Percentiles rank a stretch among this genome's conserved stretches.
These are phyloP conservation scores for Gryllus bimaculatus DNA, from an alignment of 1,140 invertebrate species.

Conservation along the genomic window DNA sequence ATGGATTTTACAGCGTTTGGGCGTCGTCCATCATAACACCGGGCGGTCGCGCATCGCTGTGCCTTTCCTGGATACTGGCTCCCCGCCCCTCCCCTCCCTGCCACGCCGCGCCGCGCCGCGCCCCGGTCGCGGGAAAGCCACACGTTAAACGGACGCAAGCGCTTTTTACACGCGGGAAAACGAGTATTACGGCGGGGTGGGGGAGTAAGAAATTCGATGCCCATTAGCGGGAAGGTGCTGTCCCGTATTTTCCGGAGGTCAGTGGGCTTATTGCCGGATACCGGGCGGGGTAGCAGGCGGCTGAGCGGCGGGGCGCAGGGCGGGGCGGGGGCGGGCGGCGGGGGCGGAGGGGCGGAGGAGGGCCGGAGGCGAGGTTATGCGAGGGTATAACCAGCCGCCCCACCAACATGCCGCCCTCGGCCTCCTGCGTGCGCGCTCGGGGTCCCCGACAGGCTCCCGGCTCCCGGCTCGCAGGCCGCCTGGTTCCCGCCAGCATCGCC, in stretches of 20 bases:
- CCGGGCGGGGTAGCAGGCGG: neutral
- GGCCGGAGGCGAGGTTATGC: neutral
- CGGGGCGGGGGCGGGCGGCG: too few relatives aligned
- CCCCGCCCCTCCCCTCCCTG: too few relatives aligned
- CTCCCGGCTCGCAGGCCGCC: neutral
- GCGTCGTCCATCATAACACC: too few relatives aligned
- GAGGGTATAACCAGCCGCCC: neutral
- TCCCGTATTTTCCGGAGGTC: neutral
- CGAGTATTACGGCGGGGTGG: neutral
- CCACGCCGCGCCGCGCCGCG: too few relatives aligned
- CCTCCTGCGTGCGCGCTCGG: neutral
- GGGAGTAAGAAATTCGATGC: neutral
- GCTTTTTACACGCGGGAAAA: neutral
- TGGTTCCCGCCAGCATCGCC: neutral
- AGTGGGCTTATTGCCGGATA: neutral
- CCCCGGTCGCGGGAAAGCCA: neutral
- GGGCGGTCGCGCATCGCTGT: too few relatives aligned
- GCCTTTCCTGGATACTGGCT: too few relatives aligned
- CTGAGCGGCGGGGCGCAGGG: neutral
- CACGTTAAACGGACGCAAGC: neutral
- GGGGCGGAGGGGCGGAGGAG: too few relatives aligned
- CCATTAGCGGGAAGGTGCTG: constrained; percentile 2
- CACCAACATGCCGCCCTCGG: too few relatives aligned
- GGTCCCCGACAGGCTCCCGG: neutral
- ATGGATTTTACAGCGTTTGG: too few relatives aligned